A percentile compares a stretch with the other conserved stretches of the same genome.
phyloP scores from a whole-genome alignment of 2,113 vertebrate species.

The Phycodurus eques region DNA sequence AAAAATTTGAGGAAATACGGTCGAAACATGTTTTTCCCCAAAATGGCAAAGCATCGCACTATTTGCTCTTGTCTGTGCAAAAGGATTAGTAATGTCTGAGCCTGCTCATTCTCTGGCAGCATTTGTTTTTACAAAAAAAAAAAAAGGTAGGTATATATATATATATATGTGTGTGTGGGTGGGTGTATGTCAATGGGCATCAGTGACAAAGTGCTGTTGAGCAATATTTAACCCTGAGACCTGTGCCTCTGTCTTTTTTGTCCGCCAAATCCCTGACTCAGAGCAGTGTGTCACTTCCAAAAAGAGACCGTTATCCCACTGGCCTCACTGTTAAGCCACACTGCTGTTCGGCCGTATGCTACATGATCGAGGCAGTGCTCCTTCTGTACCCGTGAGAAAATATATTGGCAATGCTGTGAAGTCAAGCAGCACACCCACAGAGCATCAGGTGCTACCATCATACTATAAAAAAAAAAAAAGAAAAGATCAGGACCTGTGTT shows the following conservation, averaged over 20 bases:
- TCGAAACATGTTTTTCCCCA: background rate
- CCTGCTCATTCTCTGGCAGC: slow-evolving; percentile 30
- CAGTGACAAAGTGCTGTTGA: slow-evolving; percentile 33
- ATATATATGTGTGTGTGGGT: background rate
- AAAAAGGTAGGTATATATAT: too few species aligned
- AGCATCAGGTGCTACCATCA: slow-evolving; percentile 10
- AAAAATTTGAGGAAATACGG: background rate
- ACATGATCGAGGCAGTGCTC: slow-evolving; percentile 38
- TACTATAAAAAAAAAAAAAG: background rate
- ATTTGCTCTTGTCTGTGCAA: slow-evolving; percentile 14
- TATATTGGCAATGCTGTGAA: slow-evolving; percentile 6
- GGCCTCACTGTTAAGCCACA: slow-evolving; percentile 55
- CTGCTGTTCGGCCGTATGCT: slow-evolving; percentile 40
- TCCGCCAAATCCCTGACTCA: slow-evolving; percentile 52
- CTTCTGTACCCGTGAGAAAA: slow-evolving; percentile 35
- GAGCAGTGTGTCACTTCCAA: slow-evolving; percentile 35
- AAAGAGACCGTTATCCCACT: slow-evolving; percentile 46
- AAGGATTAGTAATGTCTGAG: slow-evolving; percentile 34
- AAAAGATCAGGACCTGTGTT: background rate
- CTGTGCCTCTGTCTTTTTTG: slow-evolving; percentile 48
- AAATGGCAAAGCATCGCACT: background rate
- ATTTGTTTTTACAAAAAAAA: slow-evolving; percentile 20
- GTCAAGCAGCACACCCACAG: slow-evolving; percentile 34
- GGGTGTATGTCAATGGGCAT: slow-evolving; percentile 24
- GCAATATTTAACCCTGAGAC: slow-evolving; percentile 44